These are phyloP conservation scores for Aptenodytes forsteri DNA, from an alignment of 2,113 vertebrate species.

Conservation along the genomic window DNA sequence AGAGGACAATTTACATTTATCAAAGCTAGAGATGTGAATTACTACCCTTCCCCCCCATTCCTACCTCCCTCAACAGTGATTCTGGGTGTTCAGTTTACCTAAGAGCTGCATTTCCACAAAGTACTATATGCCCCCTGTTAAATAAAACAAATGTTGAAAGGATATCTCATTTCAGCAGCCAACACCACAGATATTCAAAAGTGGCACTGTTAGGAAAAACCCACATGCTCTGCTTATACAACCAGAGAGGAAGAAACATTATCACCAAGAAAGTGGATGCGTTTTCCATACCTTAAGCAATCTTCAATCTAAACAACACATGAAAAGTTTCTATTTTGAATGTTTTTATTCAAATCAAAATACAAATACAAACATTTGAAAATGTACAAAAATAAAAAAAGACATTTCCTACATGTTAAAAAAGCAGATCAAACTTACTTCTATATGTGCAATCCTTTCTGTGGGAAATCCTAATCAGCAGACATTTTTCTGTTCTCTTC, in stretches of 20 bases:
- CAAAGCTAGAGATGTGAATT: not conserved
- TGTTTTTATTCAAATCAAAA: conserved; percentile 68
- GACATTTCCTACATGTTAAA: conserved; percentile 37
- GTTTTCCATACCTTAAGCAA: not conserved
- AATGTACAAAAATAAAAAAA: conserved; percentile 62
- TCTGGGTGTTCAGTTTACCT: not conserved
- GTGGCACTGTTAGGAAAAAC: not conserved
- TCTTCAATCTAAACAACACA: not conserved
- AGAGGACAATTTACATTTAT: not conserved
- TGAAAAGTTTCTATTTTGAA: not conserved
- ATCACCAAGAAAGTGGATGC: not conserved
- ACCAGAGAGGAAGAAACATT: not conserved
- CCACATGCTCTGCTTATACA: not conserved
- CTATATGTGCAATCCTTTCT: not conserved
- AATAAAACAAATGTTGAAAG: not conserved
- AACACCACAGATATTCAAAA: not conserved
- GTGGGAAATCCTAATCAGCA: not conserved
- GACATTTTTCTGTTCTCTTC: not conserved
- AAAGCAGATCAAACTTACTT: conserved; percentile 11
- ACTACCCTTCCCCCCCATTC: not conserved
- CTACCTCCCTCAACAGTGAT: not conserved
- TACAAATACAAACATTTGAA: conserved; percentile 54
- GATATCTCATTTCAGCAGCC: not conserved
- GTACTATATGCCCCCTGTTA: not conserved
- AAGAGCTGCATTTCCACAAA: not conserved